Evolutionary conservation across 2,113 vertebrate species (phyloP), one percentile per base, ranked within the genome.

Genomic region (Saccopteryx leptura): DNA sequence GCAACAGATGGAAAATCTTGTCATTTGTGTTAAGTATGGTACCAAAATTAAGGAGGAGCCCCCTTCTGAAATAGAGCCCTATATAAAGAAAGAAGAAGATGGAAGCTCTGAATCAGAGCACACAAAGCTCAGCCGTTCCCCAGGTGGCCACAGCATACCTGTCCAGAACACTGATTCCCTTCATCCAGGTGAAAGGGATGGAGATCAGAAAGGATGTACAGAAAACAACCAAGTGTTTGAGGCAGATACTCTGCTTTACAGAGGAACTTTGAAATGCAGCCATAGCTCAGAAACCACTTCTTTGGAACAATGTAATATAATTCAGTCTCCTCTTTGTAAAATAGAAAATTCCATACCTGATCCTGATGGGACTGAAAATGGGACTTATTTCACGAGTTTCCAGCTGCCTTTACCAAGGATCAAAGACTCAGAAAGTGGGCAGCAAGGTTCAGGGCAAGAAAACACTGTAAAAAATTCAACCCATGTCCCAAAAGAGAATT

Each of bases 371-470:
- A 98, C 93, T 96, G 99, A 98, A 97, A 98, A 97, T 56, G 66
- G 98, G 52, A 98, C 98, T 54, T 98, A 98, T 4, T 72, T 98
- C 50, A 81, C 98, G 24, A 98, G 95, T 91, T 97, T 99, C 71
- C 99, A 99, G 0, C 98, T 99, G 95, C 99, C 99, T 21, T 98
- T 99, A 39, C 98, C 99, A 94, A 98, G 98, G 56, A 99, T 99
- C 96, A 99, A 99, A 28, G 99, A 99, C 56, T 84, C 98, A 31
- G 98, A 99, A 28, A 99, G 98, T 68, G 98, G 97, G 97, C 98
- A 97, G 0, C 97, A 96, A n/a, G 96, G 66, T 75, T 79, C 88
- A 0, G 90, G 97, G 82, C 97, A 96, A 95, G 98, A 98, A 80
- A 97, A 82, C 80, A 90, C 88, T 96, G 98, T 98, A 97, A 98